Percentiles rank a stretch among this genome's conserved stretches.
These are phyloP conservation scores for Rhodeus uyekii DNA, from an alignment of 2,797 vertebrate species.

Conservation along the genomic window DNA sequence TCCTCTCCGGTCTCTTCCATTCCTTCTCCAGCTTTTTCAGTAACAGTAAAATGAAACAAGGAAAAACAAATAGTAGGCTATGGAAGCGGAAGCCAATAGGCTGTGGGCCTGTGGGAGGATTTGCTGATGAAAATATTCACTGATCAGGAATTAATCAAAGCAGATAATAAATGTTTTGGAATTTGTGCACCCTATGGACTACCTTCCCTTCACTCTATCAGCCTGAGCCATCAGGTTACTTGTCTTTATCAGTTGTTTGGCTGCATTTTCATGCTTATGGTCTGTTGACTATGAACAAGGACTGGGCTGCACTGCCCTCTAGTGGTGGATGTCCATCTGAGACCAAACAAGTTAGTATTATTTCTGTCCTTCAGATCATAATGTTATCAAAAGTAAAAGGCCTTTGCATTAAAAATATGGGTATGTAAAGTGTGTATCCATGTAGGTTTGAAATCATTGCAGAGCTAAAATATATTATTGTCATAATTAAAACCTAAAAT, in stretches of 20 bases:
- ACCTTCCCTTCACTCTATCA: conserved; percentile 69
- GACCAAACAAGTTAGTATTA: background rate
- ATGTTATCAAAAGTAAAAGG: background rate
- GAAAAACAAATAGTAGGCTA: conserved; percentile 60
- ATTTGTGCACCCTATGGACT: conserved; percentile 75
- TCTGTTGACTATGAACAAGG: conserved; percentile 48
- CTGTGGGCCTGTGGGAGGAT: conserved; percentile 72
- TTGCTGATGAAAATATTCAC: conserved; percentile 76
- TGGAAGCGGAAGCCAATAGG: conserved; percentile 54
- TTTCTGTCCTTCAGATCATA: background rate
- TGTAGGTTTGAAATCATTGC: background rate
- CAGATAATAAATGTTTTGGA: conserved; percentile 81
- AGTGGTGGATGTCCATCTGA: conserved; percentile 60
- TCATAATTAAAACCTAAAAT: background rate
- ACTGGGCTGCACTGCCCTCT: conserved; percentile 82
- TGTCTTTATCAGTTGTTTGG: conserved; percentile 71
- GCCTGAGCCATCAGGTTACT: conserved; percentile 69
- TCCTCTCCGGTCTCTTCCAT: conserved; percentile 4
- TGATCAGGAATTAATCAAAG: conserved; percentile 78
- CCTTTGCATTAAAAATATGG: background rate
- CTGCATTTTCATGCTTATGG: conserved; percentile 66
- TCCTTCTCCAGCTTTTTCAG: conserved; percentile 43
- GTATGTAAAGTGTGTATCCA: background rate
- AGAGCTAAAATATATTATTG: background rate
- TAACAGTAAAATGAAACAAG: conserved; percentile 70